A percentile compares a stretch with the other conserved stretches of the same genome.
These are phyloP conservation scores for Tholera decimalis DNA, from an alignment of 2,888 invertebrate genomes.

Conservation along the genomic window DNA sequence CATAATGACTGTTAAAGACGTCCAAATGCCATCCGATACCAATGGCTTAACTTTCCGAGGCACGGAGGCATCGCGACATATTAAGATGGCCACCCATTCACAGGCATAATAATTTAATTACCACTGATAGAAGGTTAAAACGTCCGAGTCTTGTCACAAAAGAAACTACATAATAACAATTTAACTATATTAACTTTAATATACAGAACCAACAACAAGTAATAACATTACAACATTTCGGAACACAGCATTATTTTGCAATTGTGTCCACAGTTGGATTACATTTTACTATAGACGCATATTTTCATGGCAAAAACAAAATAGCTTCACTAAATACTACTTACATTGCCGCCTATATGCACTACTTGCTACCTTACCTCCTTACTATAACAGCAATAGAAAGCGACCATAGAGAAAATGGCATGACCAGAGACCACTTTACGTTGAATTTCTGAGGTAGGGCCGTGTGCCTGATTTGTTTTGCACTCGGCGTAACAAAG, in stretches of 20 bases:
- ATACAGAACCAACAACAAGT: conserved; percentile 4
- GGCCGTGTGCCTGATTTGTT: conserved; percentile 70
- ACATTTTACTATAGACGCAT: conserved; percentile 11
- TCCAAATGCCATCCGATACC: no score
- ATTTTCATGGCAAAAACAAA: background rate
- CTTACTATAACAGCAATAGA: conserved; percentile 43
- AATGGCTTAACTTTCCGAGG: no score
- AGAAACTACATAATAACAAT: background rate
- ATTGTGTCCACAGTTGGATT: conserved; percentile 1
- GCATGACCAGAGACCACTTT: background rate
- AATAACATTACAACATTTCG: conserved; percentile 26
- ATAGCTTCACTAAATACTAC: background rate
- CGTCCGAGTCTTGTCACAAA: no score
- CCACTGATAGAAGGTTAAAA: background rate
- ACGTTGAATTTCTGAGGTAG: conserved; percentile 46
- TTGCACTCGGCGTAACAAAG: conserved; percentile 70
- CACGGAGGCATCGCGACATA: no score
- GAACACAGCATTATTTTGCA: conserved; percentile 31
- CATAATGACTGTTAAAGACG: no score
- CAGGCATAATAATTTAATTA: background rate
- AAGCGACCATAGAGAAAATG: background rate
- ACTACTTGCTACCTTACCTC: background rate
- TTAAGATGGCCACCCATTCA: no score
- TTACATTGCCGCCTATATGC: conserved; percentile 15
- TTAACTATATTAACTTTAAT: background rate